Evolutionary conservation across 2,113 vertebrate genomes (phyloP).

Genomic region (Sphaerodactylus townsendi): DNA sequence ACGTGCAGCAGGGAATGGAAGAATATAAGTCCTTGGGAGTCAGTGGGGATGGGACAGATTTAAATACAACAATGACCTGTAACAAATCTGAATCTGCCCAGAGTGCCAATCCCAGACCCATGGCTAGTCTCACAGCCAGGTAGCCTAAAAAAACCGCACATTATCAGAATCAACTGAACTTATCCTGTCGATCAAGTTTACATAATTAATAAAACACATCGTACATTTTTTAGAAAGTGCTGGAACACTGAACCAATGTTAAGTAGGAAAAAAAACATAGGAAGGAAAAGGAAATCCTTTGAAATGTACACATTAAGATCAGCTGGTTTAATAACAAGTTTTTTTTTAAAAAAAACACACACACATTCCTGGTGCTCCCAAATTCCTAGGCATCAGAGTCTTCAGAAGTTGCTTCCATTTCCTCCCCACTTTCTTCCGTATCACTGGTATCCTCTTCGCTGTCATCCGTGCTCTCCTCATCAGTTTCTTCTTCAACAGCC

Average conservation of each 20-base stretch:
- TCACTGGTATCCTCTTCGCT: conserved; percentile 29
- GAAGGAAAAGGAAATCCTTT: background rate
- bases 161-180: background rate
- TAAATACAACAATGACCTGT: no score
- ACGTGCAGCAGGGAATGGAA: no score
- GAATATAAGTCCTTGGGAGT: no score
- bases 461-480: conserved; percentile 47
- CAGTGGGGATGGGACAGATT: no score
- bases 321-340: background rate
- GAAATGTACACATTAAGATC: background rate
- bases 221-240: background rate
- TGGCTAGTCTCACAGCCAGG: background rate
- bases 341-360: conserved; percentile 14
- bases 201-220: background rate
- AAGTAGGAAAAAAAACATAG: background rate
- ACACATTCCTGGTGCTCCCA: background rate
- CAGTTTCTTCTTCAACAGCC: conserved; percentile 47
- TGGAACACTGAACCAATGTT: background rate
- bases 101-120: no score
- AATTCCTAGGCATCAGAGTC: conserved; percentile 42
- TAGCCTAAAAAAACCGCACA: background rate
- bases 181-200: background rate
- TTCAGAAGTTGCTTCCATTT: conserved; percentile 46
- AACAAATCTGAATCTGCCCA: no score
- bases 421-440: conserved; percentile 39